These are phyloP conservation scores for Taenioides sp. DNA, from an alignment of 2,797 vertebrate genomes.

Conservation along the genomic window DNA sequence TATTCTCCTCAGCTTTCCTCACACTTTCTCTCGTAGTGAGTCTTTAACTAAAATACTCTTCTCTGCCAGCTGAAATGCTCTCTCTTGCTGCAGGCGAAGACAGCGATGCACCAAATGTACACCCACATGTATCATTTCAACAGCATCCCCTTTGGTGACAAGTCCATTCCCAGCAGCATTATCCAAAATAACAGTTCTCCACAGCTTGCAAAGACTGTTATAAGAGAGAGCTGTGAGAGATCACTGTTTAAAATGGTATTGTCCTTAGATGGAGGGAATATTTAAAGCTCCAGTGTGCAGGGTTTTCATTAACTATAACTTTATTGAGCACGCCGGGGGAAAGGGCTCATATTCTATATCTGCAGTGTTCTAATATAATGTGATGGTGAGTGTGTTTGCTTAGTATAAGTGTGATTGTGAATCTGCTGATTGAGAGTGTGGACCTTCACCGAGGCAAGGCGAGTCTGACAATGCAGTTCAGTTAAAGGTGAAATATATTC, in stretches of 20 bases:
- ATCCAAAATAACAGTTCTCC: conserved; percentile 51
- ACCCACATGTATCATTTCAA: conserved; percentile 71
- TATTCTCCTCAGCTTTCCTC: conserved; percentile 14
- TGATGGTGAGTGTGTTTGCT: not conserved
- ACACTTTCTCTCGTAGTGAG: conserved; percentile 29
- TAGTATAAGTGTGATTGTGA: not conserved
- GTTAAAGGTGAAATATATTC: no score
- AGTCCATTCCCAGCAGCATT: conserved; percentile 63
- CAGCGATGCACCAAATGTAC: conserved; percentile 64
- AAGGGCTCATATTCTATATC: not conserved
- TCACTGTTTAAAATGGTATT: conserved; percentile 35
- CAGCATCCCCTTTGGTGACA: conserved; percentile 69
- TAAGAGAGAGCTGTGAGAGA: conserved; percentile 26
- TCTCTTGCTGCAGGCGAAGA: conserved; percentile 63
- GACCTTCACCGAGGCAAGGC: not conserved
- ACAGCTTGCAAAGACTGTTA: conserved; percentile 46
- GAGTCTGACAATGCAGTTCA: no score
- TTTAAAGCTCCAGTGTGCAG: not conserved
- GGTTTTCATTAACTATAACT: not conserved
- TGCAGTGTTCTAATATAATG: not conserved
- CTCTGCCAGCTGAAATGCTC: conserved; percentile 50
- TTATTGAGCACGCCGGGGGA: not conserved
- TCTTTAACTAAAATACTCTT: conserved; percentile 33
- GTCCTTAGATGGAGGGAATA: conserved; percentile 34
- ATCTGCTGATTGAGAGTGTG: not conserved